Conservation (phyloP, 2,113 vertebrate species). For the Indicator maculatus region DNA sequence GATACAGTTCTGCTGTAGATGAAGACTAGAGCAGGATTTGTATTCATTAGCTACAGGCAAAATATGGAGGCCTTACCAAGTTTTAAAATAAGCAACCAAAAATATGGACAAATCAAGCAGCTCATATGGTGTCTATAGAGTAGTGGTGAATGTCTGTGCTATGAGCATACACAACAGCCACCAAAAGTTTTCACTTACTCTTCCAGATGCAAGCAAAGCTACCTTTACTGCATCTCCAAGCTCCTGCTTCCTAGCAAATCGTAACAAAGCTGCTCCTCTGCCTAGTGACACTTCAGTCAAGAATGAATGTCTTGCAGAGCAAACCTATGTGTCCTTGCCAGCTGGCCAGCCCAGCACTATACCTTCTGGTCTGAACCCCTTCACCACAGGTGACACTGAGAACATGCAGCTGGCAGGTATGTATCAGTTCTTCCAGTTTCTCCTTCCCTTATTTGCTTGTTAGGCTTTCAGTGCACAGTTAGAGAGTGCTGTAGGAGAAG, state of each 20-base stretch:
- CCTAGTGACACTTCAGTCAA: conserved; percentile 85
- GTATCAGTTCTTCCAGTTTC: background rate
- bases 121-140: background rate
- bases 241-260: conserved; percentile 96
- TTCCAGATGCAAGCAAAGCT: conserved; percentile 95
- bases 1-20: background rate
- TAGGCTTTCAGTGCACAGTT: background rate
- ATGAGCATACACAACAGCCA: background rate
- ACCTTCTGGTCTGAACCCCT: conserved; percentile 72
- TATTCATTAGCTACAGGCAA: background rate
- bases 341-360: conserved; percentile 75
- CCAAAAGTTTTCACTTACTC: background rate
- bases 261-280: conserved; percentile 80
- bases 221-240: conserved; percentile 94
- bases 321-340: conserved; percentile 79
- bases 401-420: conserved; percentile 82
- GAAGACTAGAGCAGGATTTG: background rate
- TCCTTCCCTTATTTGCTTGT: background rate
- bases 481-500: background rate
- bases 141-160: background rate
- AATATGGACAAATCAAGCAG: background rate
- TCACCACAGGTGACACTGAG: conserved; percentile 75
- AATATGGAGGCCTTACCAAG: background rate
- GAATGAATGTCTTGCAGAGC: conserved; percentile 86
- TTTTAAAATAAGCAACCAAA: background rate